Conservation (phyloP, 2,797 vertebrate genomes). For the Rhinoraja longicauda region DNA sequence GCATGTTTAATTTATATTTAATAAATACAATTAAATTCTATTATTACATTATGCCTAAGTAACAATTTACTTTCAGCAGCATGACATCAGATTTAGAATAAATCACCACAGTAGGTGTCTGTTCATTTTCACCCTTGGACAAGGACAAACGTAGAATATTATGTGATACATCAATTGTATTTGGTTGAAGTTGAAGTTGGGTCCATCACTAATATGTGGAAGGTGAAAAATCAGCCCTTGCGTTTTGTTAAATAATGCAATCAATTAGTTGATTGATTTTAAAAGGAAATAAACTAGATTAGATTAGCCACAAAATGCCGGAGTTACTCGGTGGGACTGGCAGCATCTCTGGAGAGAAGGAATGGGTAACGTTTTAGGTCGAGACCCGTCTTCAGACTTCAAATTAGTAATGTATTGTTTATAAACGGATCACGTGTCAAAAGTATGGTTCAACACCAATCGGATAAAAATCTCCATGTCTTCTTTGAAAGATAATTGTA, state of each 20-base stretch:
- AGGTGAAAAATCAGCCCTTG: background rate
- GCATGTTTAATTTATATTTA: background rate
- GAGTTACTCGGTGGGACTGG: no score
- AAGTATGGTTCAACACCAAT: background rate
- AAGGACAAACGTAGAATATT: background rate
- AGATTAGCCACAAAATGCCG: background rate
- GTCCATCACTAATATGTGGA: background rate
- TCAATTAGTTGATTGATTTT: background rate
- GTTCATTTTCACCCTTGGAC: background rate
- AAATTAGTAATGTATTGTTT: background rate
- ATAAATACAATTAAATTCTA: background rate
- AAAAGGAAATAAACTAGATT: background rate
- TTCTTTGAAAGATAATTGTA: background rate
- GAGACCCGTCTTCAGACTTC: no score
- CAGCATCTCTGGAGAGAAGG: no score
- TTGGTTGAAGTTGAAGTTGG: background rate
- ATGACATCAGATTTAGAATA: slow-evolving; percentile 5
- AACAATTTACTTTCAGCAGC: background rate
- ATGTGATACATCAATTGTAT: background rate
- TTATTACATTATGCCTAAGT: background rate
- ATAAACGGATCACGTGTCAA: background rate
- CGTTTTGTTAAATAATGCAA: background rate
- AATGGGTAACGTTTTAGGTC: no score
- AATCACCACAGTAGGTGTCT: background rate
- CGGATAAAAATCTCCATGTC: background rate